Evolutionary conservation across 1,140 invertebrate genomes (phyloP), one percentile per base, ranked within the genome.

Genomic region (Notospermus geniculatus): DNA sequence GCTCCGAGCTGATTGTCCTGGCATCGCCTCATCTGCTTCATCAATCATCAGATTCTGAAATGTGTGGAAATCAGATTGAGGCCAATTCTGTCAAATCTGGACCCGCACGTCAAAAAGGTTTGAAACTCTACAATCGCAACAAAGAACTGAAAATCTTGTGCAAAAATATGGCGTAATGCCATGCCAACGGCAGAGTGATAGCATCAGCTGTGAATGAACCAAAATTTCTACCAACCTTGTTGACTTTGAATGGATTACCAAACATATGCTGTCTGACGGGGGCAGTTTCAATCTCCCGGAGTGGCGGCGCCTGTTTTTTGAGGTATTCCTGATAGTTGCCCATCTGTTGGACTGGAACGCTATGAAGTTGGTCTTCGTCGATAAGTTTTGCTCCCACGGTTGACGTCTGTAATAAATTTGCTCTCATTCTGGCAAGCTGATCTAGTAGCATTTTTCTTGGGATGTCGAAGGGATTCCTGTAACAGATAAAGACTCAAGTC

Each of bases 241-340:
- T 78, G 39, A 97, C 95, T 83, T 98, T 98, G 78, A 98, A 98
- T 4, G 96, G 96, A 85, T 98, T 98, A 67, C 96, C 96, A 81
- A 98, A 98, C 91, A 97, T 98, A 73, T 98, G 95, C 74, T 97
- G 92, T 41, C 95, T 85, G n/a, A 95, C 92, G 5, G 95, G 95
- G 5, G 89, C 88, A 27, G 91, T 93, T 82, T 98, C 95, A 46
- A 99, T 91, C 84, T 98, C 95, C 45, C 95, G 83, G 30, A 99
- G 82, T 43, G 92, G 92, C 45, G 91, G 90, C 36, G 91, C 90
- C 55, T 92, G 91, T 54, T 91, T 88, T 83, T 97, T 97, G 30
- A 98, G 83, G 79, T 98, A 97, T 80, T 98, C 95, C 82, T 98
- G 95, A 82, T 98, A 99, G 84, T 98, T 98, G 70, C 95, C 95